A percentile compares a stretch with the other conserved stretches of the same genome.
phyloP scores from a whole-genome alignment of 2,113 vertebrate genomes.

The Pleuronectes platessa region DNA sequence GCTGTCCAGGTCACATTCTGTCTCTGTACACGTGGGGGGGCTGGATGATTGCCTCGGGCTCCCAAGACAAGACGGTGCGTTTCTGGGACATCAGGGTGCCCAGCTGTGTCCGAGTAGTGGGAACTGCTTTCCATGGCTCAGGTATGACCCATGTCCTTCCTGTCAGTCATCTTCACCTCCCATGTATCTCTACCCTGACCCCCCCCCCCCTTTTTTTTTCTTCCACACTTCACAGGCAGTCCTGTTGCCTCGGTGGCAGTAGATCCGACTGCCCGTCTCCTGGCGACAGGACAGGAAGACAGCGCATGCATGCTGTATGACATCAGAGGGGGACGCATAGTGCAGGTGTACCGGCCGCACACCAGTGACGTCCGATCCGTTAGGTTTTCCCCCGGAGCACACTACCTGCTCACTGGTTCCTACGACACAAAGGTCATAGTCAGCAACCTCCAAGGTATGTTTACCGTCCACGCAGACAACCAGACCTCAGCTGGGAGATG shows the following conservation, averaged over 20 bases:
- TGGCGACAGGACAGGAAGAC: conserved; percentile 97
- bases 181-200: not conserved
- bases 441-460: conserved; percentile 93
- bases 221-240: conserved; percentile 84
- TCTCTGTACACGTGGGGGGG: conserved; percentile 98
- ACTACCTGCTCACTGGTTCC: conserved; percentile 96
- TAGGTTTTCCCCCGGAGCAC: conserved; percentile 95
- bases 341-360: conserved; percentile 96
- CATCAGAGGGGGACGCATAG: conserved; percentile 95
- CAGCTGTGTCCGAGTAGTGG: conserved; percentile 97
- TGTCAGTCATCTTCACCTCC: not conserved
- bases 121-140: conserved; percentile 96
- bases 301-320: conserved; percentile 98
- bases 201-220: no score
- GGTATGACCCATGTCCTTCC: conserved; percentile 73
- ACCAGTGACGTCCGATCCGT: conserved; percentile 94
- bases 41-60: conserved; percentile 99
- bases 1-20: conserved; percentile 91
- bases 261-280: conserved; percentile 94
- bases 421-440: conserved; percentile 96
- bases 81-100: conserved; percentile 98
- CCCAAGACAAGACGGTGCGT: conserved; percentile 97
- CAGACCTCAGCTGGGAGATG: no score
- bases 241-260: conserved; percentile 97
- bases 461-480: no score